Evolutionary conservation across 2,113 vertebrate species (phyloP), one percentile per base, ranked within the genome.

Genomic region (Zosterops lateralis): DNA sequence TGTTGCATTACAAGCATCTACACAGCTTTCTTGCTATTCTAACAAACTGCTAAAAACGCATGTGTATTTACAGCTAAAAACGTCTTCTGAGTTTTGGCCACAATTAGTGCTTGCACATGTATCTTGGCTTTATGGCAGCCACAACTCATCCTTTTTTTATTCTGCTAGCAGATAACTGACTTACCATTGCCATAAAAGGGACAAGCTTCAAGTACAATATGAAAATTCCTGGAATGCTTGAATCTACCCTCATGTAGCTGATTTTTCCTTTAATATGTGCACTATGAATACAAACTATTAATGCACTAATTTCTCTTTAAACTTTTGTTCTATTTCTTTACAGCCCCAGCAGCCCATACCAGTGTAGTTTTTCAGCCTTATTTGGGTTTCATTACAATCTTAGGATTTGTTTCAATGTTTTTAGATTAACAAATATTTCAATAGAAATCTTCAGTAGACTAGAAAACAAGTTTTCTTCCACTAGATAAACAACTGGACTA

Each of bases 121-220:
- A 74, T 88, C 40, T 76, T 80, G 56, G 45, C 51, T 76, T 92
- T 80, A 92, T 12, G 20, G 82, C 51, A 95, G 79, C 20, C 85
- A 90, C n/a, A 92, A 74, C 61, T 74, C 71, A 92, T 77, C 64
- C 65, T 81, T 85, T 85, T 85, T 85, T 83, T 62, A 85, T 77
- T 90, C 90, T 91, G 44, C 72, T 60, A 92, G 72, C 47, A 95
- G 94, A 97, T 95, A 97, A 90, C 84, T 64, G 60, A 81, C 85
- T 84, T 94, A 91, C 65, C 56, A 96, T 95, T 95, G 85, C 95
- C 96, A 88, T 97, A 97, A 95, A 97, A 95, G 96, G 96, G 94
- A 93, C 90, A 88, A 86, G 54, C 19, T 95, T 77, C 87, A 82
- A 93, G 87, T 40, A 86, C 82, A 95, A 95, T 93, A 85, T 0